phyloP scores from a whole-genome alignment of 1,140 invertebrate genomes.

The Euwallacea similis region DNA sequence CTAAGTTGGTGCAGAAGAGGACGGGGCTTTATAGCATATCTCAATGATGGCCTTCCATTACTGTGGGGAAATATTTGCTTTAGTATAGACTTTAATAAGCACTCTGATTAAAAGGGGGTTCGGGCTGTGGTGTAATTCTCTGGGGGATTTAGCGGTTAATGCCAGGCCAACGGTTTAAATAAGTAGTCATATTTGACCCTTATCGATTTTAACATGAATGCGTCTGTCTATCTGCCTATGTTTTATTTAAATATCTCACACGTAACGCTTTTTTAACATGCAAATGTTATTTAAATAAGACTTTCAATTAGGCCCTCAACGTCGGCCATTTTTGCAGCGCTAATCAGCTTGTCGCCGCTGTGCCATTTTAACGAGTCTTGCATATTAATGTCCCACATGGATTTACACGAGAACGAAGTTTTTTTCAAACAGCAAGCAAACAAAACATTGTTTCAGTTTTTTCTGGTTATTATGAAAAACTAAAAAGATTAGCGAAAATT shows the following conservation, averaged over 20 bases:
- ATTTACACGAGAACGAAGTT: neutral
- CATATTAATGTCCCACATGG: constrained; percentile 2
- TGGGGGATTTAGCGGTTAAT: neutral
- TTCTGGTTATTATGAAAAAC: too few relatives aligned
- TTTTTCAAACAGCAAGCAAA: too few relatives aligned
- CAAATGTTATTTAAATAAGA: constrained; percentile 18
- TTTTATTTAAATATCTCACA: too few relatives aligned
- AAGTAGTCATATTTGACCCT: too few relatives aligned
- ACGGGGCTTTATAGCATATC: neutral
- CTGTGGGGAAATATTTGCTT: constrained; percentile 23
- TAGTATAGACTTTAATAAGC: constrained; percentile 22
- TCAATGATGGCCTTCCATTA: constrained; percentile 17
- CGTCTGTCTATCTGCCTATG: too few relatives aligned
- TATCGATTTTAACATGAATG: too few relatives aligned
- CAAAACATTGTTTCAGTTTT: too few relatives aligned
- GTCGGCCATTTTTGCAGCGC: constrained; percentile 6
- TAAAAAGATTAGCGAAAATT: too few relatives aligned
- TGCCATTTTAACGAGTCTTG: neutral
- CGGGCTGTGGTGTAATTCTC: constrained; percentile 5
- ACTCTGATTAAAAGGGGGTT: constrained; percentile 19
- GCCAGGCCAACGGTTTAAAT: too few relatives aligned
- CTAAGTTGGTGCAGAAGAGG: too few relatives aligned
- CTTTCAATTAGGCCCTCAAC: constrained; percentile 6
- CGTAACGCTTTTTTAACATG: neutral
- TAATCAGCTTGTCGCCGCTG: constrained; percentile 3